Evolutionary conservation across 2,797 vertebrate genomes (phyloP).

Genomic region (Tarsius wallacei): DNA sequence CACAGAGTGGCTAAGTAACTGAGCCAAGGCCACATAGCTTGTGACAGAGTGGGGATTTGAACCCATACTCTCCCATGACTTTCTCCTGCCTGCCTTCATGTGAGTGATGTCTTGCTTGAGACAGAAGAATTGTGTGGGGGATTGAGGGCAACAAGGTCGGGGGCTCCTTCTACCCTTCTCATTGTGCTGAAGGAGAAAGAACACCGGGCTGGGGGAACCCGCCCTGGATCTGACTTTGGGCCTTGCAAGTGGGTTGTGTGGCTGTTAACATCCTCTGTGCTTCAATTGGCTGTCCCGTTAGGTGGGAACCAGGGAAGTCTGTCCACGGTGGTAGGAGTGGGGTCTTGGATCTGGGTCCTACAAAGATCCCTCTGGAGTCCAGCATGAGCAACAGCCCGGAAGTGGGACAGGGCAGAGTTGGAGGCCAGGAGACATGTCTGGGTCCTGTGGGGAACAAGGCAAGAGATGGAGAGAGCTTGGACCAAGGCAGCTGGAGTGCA

Average conservation of each 20-base stretch:
- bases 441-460: background rate
- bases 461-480: background rate
- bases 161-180: background rate
- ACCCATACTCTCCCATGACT: background rate
- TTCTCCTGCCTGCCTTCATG: background rate
- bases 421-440: background rate
- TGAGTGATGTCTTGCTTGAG: background rate
- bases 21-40: background rate
- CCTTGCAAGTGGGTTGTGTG: background rate
- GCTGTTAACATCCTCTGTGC: background rate
- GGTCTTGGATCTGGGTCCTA: background rate
- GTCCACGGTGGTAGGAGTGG: background rate
- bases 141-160: background rate
- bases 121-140: background rate
- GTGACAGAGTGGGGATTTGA: background rate
- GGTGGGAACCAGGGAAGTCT: background rate
- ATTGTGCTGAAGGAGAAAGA: background rate
- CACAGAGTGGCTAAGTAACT: background rate
- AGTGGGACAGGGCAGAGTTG: background rate
- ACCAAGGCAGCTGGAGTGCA: background rate
- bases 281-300: background rate
- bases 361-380: background rate
- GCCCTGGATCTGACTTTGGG: background rate
- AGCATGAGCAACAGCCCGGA: no score
- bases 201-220: no score